These are phyloP conservation scores for Diachrysia chrysitis DNA, from an alignment of 2,888 invertebrate species.

Conservation along the genomic window DNA sequence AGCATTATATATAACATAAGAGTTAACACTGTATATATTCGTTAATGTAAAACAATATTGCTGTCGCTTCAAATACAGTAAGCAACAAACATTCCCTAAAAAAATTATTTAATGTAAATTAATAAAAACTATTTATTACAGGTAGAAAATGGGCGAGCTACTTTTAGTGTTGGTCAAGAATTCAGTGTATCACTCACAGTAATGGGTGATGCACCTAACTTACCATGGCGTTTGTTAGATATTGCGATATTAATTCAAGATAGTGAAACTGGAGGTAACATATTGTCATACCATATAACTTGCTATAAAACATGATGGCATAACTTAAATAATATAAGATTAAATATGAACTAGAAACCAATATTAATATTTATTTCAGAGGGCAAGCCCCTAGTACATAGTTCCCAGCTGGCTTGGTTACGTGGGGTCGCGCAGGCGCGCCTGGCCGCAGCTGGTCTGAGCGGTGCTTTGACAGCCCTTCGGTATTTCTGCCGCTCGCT, in stretches of 20 bases:
- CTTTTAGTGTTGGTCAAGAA: conserved; percentile 98
- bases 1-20: too few relatives aligned
- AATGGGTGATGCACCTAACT: conserved; percentile 97
- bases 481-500: conserved; percentile 98
- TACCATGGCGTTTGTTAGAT: conserved; percentile 98
- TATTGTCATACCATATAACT: too few relatives aligned
- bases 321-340: background rate
- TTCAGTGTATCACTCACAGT: conserved; percentile 98
- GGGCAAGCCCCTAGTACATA: conserved; percentile 98
- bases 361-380: conserved; percentile 86
- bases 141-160: conserved; percentile 98
- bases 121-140: conserved; percentile 61
- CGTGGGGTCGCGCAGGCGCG: conserved; percentile 98
- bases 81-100: too few relatives aligned
- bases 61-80: too few relatives aligned
- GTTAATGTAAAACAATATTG: too few relatives aligned
- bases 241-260: conserved; percentile 99
- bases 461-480: conserved; percentile 90
- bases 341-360: background rate
- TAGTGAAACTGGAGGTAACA: conserved; percentile 96
- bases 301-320: too few relatives aligned
- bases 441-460: conserved; percentile 93
- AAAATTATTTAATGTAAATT: background rate
- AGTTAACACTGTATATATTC: too few relatives aligned
- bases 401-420: conserved; percentile 97